Percentiles rank a stretch among this genome's conserved stretches.
phyloP scores from a whole-genome alignment of 2,797 vertebrate species.

The Pachyuromys duprasi region DNA sequence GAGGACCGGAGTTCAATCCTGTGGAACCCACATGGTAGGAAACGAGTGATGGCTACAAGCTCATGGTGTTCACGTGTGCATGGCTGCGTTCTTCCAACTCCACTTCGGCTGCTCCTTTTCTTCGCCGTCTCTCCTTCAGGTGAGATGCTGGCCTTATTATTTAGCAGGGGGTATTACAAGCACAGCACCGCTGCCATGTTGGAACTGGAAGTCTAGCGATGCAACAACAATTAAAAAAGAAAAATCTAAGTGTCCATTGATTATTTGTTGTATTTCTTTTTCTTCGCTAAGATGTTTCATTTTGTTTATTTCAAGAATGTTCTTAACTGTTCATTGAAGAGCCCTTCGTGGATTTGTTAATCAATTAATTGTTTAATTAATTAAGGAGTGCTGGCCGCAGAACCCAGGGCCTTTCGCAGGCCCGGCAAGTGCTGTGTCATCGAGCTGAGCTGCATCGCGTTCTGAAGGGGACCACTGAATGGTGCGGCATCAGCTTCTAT shows the following conservation, averaged over 20 bases:
- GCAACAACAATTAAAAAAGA: not conserved
- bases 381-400: not conserved
- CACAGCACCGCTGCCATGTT: not conserved
- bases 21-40: not conserved
- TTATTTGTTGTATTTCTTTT: not conserved
- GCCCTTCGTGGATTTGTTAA: not conserved
- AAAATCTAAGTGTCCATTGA: not conserved
- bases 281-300: not conserved
- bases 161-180: not conserved
- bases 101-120: not conserved
- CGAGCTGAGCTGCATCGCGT: not conserved
- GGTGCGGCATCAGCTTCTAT: too few species aligned
- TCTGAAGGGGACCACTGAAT: not conserved
- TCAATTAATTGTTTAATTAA: not conserved
- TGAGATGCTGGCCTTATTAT: not conserved
- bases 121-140: not conserved
- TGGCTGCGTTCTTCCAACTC: not conserved
- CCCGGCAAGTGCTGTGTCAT: too few species aligned
- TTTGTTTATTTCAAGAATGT: not conserved
- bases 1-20: not conserved
- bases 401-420: not conserved
- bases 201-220: not conserved
- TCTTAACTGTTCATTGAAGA: not conserved
- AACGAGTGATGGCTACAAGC: not conserved
- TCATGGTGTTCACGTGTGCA: too few species aligned